Evolutionary conservation across 2,113 vertebrate genomes (phyloP).

Genomic region (Varanus komodoensis): DNA sequence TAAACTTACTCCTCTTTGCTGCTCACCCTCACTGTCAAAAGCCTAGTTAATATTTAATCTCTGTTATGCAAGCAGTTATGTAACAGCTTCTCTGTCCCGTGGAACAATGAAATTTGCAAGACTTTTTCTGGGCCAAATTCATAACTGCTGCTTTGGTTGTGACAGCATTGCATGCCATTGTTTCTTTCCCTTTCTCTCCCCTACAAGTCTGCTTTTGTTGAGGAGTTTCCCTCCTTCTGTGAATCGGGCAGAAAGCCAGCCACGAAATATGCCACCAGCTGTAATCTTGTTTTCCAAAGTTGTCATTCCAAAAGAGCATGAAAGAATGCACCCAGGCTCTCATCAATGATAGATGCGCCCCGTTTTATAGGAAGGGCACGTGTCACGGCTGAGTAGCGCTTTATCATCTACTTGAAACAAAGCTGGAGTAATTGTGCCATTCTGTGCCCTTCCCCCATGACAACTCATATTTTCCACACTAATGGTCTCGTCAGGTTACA

Average conservation of each 20-base stretch:
- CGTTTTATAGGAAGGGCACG: slow-evolving; percentile 39
- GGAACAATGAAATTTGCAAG: slow-evolving; percentile 26
- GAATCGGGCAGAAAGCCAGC: slow-evolving; percentile 42
- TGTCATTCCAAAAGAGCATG: slow-evolving; percentile 32
- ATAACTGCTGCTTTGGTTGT: slow-evolving; percentile 45
- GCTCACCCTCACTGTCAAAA: not conserved
- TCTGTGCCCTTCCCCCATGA: slow-evolving; percentile 9
- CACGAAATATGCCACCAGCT: slow-evolving; percentile 49
- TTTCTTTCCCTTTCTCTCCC: not conserved
- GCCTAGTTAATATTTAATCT: slow-evolving; percentile 34
- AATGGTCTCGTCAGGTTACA: slow-evolving; percentile 13
- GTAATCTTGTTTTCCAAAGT: slow-evolving; percentile 46
- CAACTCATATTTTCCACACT: slow-evolving; percentile 29
- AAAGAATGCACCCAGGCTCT: slow-evolving; percentile 35
- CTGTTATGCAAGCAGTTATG: slow-evolving; percentile 59
- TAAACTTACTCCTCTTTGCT: slow-evolving; percentile 9
- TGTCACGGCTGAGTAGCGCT: not conserved
- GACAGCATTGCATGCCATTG: slow-evolving; percentile 8
- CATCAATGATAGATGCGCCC: slow-evolving; percentile 48
- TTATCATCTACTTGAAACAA: slow-evolving; percentile 24
- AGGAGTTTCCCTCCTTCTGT: slow-evolving; percentile 15
- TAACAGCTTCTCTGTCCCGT: slow-evolving; percentile 44
- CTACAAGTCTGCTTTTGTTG: not conserved
- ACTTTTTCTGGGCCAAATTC: slow-evolving; percentile 54
- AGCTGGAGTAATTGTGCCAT: slow-evolving; percentile 32